These are phyloP conservation scores for Leucophenga maculata DNA, from an alignment of 2,888 invertebrate genomes.

Conservation along the genomic window DNA sequence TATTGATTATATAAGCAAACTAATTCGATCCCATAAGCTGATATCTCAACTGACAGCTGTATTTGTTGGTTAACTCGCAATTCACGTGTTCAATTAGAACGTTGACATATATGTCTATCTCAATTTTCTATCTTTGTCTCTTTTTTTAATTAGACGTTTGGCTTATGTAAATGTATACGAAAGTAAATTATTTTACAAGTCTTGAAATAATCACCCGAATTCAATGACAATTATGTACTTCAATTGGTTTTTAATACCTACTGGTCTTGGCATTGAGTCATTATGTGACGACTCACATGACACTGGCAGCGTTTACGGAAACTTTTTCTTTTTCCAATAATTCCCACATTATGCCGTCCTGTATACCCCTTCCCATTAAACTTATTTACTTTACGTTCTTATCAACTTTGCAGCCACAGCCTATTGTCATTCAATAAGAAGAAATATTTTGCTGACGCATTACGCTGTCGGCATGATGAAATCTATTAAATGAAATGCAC, in stretches of 20 bases:
- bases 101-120: background rate
- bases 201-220: background rate
- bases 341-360: no score
- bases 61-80: background rate
- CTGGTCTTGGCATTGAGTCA: constrained; percentile 14
- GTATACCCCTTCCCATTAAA: no score
- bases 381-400: background rate
- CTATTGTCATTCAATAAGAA: background rate
- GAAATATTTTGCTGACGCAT: background rate
- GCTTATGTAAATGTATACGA: background rate
- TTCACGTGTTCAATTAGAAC: background rate
- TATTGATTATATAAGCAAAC: background rate
- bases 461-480: background rate
- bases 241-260: constrained; percentile 17
- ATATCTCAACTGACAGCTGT: background rate
- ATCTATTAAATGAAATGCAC: constrained; percentile 1
- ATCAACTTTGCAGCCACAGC: background rate
- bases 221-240: background rate
- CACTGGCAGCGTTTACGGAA: background rate
- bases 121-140: no score
- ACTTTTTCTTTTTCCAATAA: no score
- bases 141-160: background rate
- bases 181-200: background rate
- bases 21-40: background rate
- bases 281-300: constrained; percentile 5